Evolutionary conservation across 2,797 vertebrate genomes (phyloP).

Genomic region (Argentina silus): DNA sequence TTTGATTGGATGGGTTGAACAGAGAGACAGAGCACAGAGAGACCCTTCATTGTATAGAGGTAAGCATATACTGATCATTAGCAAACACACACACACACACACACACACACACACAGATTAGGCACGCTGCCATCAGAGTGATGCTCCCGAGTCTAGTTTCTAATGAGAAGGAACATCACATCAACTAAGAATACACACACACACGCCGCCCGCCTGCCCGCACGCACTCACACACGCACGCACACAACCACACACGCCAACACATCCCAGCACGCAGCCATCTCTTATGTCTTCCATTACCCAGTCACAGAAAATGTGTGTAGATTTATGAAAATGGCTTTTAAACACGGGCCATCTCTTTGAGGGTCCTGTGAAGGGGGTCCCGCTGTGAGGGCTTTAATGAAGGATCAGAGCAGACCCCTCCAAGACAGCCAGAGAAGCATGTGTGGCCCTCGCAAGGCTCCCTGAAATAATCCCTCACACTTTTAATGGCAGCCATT

Average conservation of each 20-base stretch:
- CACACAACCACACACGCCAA: constrained; percentile 32
- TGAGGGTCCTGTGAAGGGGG: constrained; percentile 87
- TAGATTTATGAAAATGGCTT: constrained; percentile 95
- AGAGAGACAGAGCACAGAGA: constrained; percentile 55
- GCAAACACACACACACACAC: constrained; percentile 80
- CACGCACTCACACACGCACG: constrained; percentile 10
- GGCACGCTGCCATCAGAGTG: constrained; percentile 70
- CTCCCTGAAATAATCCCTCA: constrained; percentile 90
- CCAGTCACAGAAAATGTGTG: constrained; percentile 85
- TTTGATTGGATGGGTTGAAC: constrained; percentile 79
- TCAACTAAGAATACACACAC: constrained; percentile 62
- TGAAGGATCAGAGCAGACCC: constrained; percentile 96
- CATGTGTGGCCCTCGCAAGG: constrained; percentile 15
- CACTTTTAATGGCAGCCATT: constrained; percentile 98
- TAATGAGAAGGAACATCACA: constrained; percentile 80
- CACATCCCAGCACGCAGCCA: constrained; percentile 77
- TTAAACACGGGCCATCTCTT: constrained; percentile 93
- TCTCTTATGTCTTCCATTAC: constrained; percentile 87
- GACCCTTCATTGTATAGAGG: constrained; percentile 74
- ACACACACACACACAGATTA: constrained; percentile 40
- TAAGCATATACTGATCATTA: constrained; percentile 92
- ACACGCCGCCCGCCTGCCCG: constrained; percentile 1
- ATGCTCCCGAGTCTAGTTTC: constrained; percentile 80
- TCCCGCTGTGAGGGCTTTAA: constrained; percentile 96
- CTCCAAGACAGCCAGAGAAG: constrained; percentile 88